These are phyloP conservation scores for Drosophila obscura DNA, from an alignment of 1,140 invertebrate species.

Conservation along the genomic window DNA sequence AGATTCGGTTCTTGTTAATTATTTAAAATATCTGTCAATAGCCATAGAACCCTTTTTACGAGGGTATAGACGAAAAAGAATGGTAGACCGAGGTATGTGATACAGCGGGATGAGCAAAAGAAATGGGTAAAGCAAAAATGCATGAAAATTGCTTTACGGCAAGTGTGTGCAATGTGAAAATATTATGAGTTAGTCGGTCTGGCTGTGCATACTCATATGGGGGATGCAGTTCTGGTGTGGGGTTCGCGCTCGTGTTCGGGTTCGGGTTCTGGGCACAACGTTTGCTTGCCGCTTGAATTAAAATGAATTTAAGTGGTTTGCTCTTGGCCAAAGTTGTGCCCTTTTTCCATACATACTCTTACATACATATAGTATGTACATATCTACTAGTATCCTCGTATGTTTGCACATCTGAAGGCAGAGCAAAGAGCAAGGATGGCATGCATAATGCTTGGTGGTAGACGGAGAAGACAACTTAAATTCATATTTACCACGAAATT, in stretches of 20 bases:
- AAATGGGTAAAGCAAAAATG: conserved; percentile 48
- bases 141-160: conserved; percentile 68
- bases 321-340: conserved; percentile 29
- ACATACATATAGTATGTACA: too few relatives aligned
- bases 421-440: conserved; percentile 42
- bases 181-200: conserved; percentile 55
- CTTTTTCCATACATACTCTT: not conserved
- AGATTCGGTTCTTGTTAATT: too few relatives aligned
- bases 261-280: not conserved
- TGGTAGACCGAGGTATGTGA: conserved; percentile 8
- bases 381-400: not conserved
- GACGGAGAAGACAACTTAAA: conserved; percentile 52
- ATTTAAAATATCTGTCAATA: too few relatives aligned
- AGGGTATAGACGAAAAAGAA: conserved; percentile 4
- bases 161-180: conserved; percentile 59
- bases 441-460: conserved; percentile 13
- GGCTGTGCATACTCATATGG: conserved; percentile 6
- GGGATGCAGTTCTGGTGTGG: not conserved
- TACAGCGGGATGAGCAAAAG: not conserved
- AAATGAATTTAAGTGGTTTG: conserved; percentile 60
- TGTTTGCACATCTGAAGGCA: conserved; percentile 38
- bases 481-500: conserved; percentile 63
- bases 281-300: conserved; percentile 40
- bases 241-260: not conserved
- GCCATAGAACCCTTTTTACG: not conserved